Evolutionary conservation across 2,888 invertebrate genomes (phyloP).

Genomic region (Eledona agricola): DNA sequence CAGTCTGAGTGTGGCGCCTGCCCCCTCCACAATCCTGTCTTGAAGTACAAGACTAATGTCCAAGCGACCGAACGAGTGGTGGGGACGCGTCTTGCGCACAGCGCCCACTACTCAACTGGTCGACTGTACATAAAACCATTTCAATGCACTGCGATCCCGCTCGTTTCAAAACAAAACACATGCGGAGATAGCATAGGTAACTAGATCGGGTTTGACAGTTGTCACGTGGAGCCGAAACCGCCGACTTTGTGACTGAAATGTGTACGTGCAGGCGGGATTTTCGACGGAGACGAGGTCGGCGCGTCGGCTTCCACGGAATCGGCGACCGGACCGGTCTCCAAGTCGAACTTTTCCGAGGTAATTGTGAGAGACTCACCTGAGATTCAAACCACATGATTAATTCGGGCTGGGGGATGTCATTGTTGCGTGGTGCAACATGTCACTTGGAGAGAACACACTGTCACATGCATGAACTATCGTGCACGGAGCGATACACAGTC

Average conservation of each 20-base stretch:
- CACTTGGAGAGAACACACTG: conserved; percentile 51
- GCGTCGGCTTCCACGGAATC: too few relatives aligned
- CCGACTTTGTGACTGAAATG: conserved; percentile 45
- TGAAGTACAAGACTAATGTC: conserved; percentile 60
- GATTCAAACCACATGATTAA: conserved; percentile 64
- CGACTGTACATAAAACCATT: conserved; percentile 62
- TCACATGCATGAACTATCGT: conserved; percentile 55
- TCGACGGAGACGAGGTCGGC: neutral
- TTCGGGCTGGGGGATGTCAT: conserved; percentile 58
- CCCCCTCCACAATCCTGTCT: conserved; percentile 55
- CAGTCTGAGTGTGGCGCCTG: conserved; percentile 59
- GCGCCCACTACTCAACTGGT: conserved; percentile 49
- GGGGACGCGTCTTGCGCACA: conserved; percentile 38
- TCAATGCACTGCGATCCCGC: conserved; percentile 63
- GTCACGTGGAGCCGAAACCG: conserved; percentile 58
- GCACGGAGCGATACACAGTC: conserved; percentile 54
- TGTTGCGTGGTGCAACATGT: conserved; percentile 62
- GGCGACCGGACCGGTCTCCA: neutral
- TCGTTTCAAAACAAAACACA: conserved; percentile 65
- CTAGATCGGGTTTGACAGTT: conserved; percentile 63
- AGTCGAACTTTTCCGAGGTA: conserved; percentile 1
- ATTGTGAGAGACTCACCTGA: conserved; percentile 59
- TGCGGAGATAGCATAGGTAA: conserved; percentile 63
- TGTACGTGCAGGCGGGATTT: neutral
- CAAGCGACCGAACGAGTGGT: conserved; percentile 54